Base-by-base conservation (phyloP, 2,888 invertebrate genomes). In the Drosophila planitibia region DNA sequence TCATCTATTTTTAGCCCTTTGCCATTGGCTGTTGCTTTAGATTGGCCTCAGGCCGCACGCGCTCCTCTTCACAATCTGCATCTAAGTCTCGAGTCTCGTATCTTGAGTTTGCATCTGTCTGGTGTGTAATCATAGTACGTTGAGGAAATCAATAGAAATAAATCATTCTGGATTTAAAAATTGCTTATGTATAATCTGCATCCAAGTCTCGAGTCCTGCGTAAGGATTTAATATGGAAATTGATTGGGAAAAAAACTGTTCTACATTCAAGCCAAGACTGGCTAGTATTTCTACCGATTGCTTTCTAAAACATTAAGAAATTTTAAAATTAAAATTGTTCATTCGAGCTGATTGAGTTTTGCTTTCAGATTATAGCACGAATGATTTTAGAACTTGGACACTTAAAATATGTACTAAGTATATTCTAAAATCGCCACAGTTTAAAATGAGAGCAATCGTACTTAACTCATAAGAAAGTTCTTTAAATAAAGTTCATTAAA, bases 31-130 rank as follows among this genome's bases (percentile, higher is more conserved):
- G 12, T 57, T 19, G 57, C 25, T 51, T 66, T 52, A 51, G 55
- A 57, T 52, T 67, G 66, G 68, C 66, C 66, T 41, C 66, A 35
- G 58, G 64, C 76, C 70, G 83, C 85, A 85, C 85, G 82, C 85
- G 85, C 75, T 73, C 68, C 51, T 71, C 72, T 72, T 74, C 74
- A 22, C 41, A 68, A 39, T 28, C 54, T 49, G 54, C 32, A 39
- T 59, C 65, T 14, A 3, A 19, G 19, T 25, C 19, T 5, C 54
- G 12, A 19, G 7, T 25, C 16, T 54, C 41, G 16, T 16, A 25
- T 25, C 16, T 47, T 25, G 16, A 54, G 41, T 52, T 1, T 66
- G 19, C 28, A n/a, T 35, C 37, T 16, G 39, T 30, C 32, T 25
- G 47, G 19, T 53, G 39, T 32, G 30, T 16, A 53, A 16, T 47